These are phyloP conservation scores for Neelides sp. DNA, from an alignment of 1,140 invertebrate species.

Conservation along the genomic window DNA sequence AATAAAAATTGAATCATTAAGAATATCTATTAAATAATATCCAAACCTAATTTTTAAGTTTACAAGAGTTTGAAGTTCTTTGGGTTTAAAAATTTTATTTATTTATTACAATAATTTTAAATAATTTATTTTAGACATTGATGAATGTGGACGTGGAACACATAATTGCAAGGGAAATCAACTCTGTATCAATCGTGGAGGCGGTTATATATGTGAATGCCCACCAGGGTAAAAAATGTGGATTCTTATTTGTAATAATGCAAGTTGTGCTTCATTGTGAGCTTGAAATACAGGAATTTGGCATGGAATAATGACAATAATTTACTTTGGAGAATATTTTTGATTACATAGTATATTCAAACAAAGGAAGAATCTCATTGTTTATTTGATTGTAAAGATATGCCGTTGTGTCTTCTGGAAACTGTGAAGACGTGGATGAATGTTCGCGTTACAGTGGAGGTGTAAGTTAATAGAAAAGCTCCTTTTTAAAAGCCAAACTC, in stretches of 20 bases:
- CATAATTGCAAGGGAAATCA: constrained; percentile 50
- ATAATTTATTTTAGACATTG: constrained; percentile 33
- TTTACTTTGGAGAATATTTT: too few relatives aligned
- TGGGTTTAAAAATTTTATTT: constrained; percentile 5
- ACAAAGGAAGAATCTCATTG: too few relatives aligned
- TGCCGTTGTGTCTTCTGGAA: constrained; percentile 36
- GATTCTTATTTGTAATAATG: too few relatives aligned
- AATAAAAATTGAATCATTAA: background rate
- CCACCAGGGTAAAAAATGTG: constrained; percentile 53
- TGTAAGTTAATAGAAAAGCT: constrained; percentile 16
- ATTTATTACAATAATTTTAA: background rate
- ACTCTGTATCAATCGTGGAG: constrained; percentile 56
- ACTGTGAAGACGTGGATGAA: constrained; percentile 52
- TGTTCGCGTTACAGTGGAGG: constrained; percentile 40
- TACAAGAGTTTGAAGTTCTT: background rate
- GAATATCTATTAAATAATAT: background rate
- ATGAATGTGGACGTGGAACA: constrained; percentile 36
- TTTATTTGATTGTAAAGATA: too few relatives aligned
- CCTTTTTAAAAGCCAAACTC: background rate
- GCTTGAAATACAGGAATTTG: too few relatives aligned
- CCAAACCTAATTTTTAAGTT: background rate
- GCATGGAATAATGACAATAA: too few relatives aligned
- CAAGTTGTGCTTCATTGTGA: too few relatives aligned
- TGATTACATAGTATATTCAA: too few relatives aligned
- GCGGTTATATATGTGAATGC: constrained; percentile 62